Percentiles rank a stretch among this genome's conserved stretches.
Conservation (phyloP, 2,888 invertebrate genomes). For the Amblyjoppa proteus region DNA sequence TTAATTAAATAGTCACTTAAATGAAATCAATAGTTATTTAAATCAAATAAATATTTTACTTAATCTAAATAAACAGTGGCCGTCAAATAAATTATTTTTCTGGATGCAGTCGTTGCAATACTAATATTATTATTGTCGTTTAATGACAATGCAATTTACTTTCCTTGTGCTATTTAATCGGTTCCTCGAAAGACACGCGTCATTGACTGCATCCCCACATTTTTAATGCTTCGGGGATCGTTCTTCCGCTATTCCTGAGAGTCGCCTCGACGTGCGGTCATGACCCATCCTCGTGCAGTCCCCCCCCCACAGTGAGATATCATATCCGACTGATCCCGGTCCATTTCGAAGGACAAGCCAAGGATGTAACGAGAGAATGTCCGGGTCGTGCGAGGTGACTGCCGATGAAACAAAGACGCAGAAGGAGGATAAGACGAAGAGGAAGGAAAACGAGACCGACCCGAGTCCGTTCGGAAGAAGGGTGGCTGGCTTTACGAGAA, state of each 20-base stretch:
- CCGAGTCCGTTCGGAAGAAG: constrained; percentile 43
- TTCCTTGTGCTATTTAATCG: no score
- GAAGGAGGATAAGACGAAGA: constrained; percentile 48
- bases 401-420: constrained; percentile 37
- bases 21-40: no score
- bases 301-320: constrained; percentile 74
- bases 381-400: constrained; percentile 70
- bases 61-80: no score
- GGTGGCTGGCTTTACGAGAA: constrained; percentile 80
- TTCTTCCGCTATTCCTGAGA: not conserved
- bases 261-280: constrained; percentile 21
- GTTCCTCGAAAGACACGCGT: no score
- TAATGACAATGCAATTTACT: no score
- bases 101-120: no score
- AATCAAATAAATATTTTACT: no score
- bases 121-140: no score
- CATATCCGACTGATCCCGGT: constrained; percentile 80
- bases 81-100: no score
- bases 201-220: not conserved
- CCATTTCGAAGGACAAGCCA: constrained; percentile 80
- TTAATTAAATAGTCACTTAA: no score
- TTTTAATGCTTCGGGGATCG: not conserved
- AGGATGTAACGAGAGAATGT: constrained; percentile 75
- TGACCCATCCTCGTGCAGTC: constrained; percentile 10
- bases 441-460: constrained; percentile 42